phyloP scores from a whole-genome alignment of 2,888 invertebrate genomes.

The Amblyteles armatorius region DNA sequence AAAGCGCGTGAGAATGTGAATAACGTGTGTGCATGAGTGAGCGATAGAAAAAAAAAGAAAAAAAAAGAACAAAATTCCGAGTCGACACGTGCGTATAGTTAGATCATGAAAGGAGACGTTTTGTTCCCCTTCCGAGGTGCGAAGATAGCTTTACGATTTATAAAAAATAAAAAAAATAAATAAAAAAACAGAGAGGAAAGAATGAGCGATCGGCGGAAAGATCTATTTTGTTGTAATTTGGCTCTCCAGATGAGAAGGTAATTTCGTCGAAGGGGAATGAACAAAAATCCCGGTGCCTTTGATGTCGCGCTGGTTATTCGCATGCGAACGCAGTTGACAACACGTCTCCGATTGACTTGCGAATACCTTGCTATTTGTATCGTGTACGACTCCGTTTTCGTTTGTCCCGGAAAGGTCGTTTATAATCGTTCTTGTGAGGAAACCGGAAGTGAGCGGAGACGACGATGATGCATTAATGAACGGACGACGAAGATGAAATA shows the following conservation, averaged over 20 bases:
- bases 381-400: constrained; percentile 54
- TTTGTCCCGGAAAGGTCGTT: constrained; percentile 29
- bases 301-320: constrained; percentile 77
- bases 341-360: constrained; percentile 52
- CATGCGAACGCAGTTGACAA: constrained; percentile 65
- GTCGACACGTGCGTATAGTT: constrained; percentile 65
- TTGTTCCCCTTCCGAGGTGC: constrained; percentile 61
- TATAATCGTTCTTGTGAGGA: constrained; percentile 43
- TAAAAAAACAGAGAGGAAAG: constrained; percentile 34
- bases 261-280: constrained; percentile 69
- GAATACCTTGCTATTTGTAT: constrained; percentile 35
- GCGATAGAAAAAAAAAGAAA: constrained; percentile 44
- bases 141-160: constrained; percentile 70
- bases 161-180: constrained; percentile 65
- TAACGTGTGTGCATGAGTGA: constrained; percentile 58
- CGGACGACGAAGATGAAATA: constrained; percentile 70
- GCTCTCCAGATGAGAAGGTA: constrained; percentile 47
- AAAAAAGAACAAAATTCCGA: constrained; percentile 63
- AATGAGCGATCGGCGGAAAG: constrained; percentile 51
- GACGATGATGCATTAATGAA: constrained; percentile 26
- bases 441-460: constrained; percentile 45
- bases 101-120: constrained; percentile 70
- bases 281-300: constrained; percentile 77
- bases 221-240: constrained; percentile 61
- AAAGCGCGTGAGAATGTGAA: constrained; percentile 60